These are phyloP conservation scores for Leptopilina myrica DNA, from an alignment of 2,888 invertebrate species.

Conservation along the genomic window DNA sequence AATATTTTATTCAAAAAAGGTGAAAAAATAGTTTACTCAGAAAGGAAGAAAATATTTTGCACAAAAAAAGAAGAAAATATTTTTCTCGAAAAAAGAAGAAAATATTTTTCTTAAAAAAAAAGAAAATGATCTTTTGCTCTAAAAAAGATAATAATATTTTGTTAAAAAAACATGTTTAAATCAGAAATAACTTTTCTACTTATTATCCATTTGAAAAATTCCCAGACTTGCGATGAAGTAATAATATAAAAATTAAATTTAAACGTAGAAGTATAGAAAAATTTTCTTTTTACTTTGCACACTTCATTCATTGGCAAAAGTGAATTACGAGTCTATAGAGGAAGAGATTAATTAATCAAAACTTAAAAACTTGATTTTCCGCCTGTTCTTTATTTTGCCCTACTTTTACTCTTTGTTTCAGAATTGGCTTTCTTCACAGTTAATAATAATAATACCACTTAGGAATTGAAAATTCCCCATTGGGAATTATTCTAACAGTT, in stretches of 20 bases:
- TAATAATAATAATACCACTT: conserved; percentile 28
- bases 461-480: conserved; percentile 27
- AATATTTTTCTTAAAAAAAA: too few species aligned
- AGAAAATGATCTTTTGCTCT: too few species aligned
- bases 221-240: too few species aligned
- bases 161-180: too few species aligned
- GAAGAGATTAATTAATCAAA: conserved; percentile 37
- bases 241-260: not conserved
- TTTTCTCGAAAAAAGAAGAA: too few species aligned
- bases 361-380: conserved; percentile 16
- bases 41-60: too few species aligned
- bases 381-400: conserved; percentile 10
- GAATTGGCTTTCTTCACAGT: conserved; percentile 12
- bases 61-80: too few species aligned
- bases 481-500: not conserved
- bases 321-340: not conserved
- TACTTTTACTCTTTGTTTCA: conserved; percentile 28
- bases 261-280: not conserved
- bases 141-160: too few species aligned
- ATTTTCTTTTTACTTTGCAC: not conserved
- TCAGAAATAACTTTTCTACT: too few species aligned
- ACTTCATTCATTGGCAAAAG: not conserved
- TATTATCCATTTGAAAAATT: too few species aligned
- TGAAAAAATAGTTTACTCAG: too few species aligned
- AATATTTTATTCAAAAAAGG: too few species aligned